phyloP scores from a whole-genome alignment of 2,888 invertebrate genomes.

The Ametastegia equiseti region DNA sequence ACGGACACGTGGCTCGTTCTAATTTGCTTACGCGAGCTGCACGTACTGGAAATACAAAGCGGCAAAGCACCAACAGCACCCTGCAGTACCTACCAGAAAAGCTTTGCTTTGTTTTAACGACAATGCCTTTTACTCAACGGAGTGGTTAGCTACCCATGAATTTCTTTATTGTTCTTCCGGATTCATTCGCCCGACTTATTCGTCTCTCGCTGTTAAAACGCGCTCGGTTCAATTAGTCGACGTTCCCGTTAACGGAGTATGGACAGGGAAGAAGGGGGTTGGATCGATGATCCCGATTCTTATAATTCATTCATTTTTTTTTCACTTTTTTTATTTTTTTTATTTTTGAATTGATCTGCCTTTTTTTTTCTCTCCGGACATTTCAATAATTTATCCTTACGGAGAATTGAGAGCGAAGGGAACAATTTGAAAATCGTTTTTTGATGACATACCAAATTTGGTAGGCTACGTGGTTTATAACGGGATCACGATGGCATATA shows the following conservation, averaged over 20 bases:
- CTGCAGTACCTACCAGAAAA: too few relatives aligned
- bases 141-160: constrained; percentile 25
- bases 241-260: not conserved
- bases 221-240: constrained; percentile 34
- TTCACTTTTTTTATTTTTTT: not conserved
- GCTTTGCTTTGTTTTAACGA: constrained; percentile 40
- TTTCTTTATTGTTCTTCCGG: constrained; percentile 44
- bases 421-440: constrained; percentile 1
- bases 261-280: not conserved
- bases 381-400: not conserved
- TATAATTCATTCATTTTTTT: too few relatives aligned
- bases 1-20: constrained; percentile 71
- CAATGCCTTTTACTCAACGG: constrained; percentile 2
- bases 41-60: constrained; percentile 56
- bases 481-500: not conserved
- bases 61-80: too few relatives aligned
- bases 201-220: constrained; percentile 4
- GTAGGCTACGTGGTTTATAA: constrained; percentile 10
- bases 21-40: constrained; percentile 70
- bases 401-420: not conserved
- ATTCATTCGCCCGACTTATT: constrained; percentile 24
- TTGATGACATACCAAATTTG: constrained; percentile 2
- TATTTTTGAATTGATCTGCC: not conserved
- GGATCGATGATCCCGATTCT: not conserved
- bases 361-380: too few relatives aligned